Percentiles rank a stretch among this genome's conserved stretches.
These are phyloP conservation scores for Crypturellus tataupa DNA, from an alignment of 2,797 vertebrate species.

Conservation along the genomic window DNA sequence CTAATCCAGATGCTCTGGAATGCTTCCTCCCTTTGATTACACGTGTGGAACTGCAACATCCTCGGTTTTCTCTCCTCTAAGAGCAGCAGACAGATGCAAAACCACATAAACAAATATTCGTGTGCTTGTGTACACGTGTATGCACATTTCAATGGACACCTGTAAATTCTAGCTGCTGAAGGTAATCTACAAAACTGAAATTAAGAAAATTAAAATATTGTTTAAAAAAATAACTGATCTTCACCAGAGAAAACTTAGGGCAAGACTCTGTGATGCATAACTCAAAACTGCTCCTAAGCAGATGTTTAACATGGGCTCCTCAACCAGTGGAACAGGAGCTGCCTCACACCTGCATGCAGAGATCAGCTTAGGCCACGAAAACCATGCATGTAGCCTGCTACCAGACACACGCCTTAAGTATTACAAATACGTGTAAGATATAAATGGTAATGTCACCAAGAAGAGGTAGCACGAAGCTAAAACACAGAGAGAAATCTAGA, in stretches of 20 bases:
- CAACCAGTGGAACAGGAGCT: neutral
- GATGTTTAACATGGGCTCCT: neutral
- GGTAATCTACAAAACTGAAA: neutral
- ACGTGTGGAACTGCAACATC: neutral
- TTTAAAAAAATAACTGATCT: neutral
- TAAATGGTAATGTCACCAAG: neutral
- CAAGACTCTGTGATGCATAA: neutral
- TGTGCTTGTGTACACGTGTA: neutral
- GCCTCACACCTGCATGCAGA: neutral
- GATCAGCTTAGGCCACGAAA: neutral
- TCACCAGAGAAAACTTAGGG: neutral
- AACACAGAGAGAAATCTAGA: neutral
- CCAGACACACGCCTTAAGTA: neutral
- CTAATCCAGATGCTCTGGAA: constrained; percentile 3
- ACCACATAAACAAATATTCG: neutral
- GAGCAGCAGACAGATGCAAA: neutral
- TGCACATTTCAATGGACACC: neutral
- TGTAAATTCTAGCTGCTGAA: neutral
- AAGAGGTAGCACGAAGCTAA: neutral
- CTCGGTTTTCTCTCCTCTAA: neutral
- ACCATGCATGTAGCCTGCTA: neutral
- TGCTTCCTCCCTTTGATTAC: neutral
- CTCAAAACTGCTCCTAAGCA: neutral
- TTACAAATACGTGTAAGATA: neutral
- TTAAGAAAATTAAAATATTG: neutral